Evolutionary conservation across 2,888 invertebrate genomes (phyloP).

Genomic region (Idaea straminata): DNA sequence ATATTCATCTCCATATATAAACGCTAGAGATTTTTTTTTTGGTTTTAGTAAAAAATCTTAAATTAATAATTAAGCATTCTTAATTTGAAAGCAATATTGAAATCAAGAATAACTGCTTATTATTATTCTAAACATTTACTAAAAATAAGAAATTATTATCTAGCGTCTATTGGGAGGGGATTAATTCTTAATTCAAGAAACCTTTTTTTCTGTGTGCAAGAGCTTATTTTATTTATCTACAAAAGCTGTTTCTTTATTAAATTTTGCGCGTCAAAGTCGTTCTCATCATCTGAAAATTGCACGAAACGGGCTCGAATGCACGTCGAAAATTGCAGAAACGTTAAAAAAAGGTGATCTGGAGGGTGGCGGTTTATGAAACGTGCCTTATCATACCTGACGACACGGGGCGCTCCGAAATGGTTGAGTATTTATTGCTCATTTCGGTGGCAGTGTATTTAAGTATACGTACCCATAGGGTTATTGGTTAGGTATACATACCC

Average conservation of each 20-base stretch:
- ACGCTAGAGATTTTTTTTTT: too few species aligned
- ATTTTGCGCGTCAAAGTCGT: neutral
- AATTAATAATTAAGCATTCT: too few species aligned
- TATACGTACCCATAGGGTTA: neutral
- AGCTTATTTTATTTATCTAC: neutral
- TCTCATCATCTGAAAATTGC: neutral
- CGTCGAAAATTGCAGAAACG: constrained; percentile 39
- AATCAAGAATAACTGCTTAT: too few species aligned
- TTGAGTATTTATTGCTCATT: constrained; percentile 35
- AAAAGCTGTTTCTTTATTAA: neutral
- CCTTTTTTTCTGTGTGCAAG: too few species aligned
- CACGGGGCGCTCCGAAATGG: constrained; percentile 33
- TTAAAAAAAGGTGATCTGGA: constrained; percentile 36
- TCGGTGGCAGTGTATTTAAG: constrained; percentile 8
- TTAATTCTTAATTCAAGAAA: too few species aligned
- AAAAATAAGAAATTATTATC: too few species aligned
- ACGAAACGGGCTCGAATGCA: constrained; percentile 15
- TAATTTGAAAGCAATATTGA: too few species aligned
- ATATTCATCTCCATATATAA: too few species aligned
- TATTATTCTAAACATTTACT: too few species aligned
- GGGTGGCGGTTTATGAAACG: constrained; percentile 33
- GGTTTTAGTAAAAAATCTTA: too few species aligned
- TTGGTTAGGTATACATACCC: too few species aligned
- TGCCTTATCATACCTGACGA: constrained; percentile 44
- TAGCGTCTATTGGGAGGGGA: too few species aligned